A percentile compares a stretch with the other conserved stretches of the same genome.
Conservation (phyloP, 92 coral and sea anemone species). For the Pocillopora meandrina region DNA sequence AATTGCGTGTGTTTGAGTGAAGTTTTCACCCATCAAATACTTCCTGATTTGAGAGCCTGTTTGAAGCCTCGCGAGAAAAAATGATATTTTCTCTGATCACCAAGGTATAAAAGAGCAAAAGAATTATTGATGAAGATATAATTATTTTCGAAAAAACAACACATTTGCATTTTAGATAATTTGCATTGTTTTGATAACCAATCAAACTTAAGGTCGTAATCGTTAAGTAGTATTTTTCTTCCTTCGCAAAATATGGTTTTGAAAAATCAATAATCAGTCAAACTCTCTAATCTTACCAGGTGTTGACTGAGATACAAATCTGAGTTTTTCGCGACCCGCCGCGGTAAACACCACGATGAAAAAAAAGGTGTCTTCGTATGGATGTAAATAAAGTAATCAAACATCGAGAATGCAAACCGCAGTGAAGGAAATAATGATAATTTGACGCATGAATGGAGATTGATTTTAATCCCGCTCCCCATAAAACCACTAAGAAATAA, state of each 20-base stretch:
- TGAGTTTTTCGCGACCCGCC: too few species aligned
- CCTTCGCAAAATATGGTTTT: neutral
- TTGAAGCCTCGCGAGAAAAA: neutral
- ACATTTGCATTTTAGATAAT: conserved; percentile 24
- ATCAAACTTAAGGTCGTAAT: neutral
- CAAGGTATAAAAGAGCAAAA: conserved; percentile 22
- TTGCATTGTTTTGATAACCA: neutral
- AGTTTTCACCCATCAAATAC: neutral
- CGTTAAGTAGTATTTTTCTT: neutral
- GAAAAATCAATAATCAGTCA: too few species aligned
- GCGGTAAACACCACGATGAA: too few species aligned
- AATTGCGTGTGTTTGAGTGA: neutral
- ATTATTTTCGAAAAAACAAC: conserved; percentile 25
- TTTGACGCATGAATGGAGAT: too few species aligned
- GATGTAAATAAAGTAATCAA: too few species aligned
- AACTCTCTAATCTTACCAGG: too few species aligned
- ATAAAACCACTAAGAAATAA: too few species aligned
- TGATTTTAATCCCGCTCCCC: too few species aligned
- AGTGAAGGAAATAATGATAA: too few species aligned
- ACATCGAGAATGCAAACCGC: too few species aligned
- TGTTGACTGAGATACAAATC: too few species aligned
- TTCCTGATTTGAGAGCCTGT: neutral
- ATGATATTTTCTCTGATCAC: neutral
- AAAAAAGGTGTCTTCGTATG: too few species aligned
- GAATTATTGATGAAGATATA: conserved; percentile 36